phyloP scores from a whole-genome alignment of 2,797 vertebrate genomes.

The Enteromius mattozi region DNA sequence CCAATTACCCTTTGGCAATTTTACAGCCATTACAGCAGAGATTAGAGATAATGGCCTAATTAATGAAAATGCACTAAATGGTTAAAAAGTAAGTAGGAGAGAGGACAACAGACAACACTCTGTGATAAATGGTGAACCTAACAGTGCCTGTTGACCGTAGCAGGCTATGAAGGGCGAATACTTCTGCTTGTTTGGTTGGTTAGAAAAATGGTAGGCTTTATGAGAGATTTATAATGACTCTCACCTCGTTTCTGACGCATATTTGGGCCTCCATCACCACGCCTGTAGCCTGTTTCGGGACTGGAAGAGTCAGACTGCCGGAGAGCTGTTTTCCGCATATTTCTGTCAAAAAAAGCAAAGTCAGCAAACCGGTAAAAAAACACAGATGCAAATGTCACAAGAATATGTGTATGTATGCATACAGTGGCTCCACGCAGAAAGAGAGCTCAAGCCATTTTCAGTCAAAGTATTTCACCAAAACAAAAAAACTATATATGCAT shows the following conservation, averaged over 20 bases:
- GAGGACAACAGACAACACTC: not conserved
- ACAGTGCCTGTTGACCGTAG: not conserved
- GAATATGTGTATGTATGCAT: not conserved
- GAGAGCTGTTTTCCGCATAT: conserved; percentile 80
- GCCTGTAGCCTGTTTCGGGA: conserved; percentile 82
- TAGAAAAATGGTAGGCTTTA: not conserved
- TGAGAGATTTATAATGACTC: conserved; percentile 31
- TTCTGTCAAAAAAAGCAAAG: conserved; percentile 72
- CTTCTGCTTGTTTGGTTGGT: not conserved
- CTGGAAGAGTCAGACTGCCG: conserved; percentile 85
- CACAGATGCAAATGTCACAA: not conserved
- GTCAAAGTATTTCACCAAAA: not conserved
- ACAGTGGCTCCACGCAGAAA: not conserved
- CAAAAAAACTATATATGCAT: not conserved
- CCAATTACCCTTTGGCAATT: not conserved
- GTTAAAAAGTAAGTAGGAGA: not conserved
- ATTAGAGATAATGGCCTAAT: conserved; percentile 42
- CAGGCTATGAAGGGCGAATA: conserved; percentile 1
- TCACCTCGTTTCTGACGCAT: conserved; percentile 88
- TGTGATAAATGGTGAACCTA: not conserved
- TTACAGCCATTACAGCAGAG: conserved; percentile 11
- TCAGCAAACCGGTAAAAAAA: conserved; percentile 10
- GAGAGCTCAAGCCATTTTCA: not conserved
- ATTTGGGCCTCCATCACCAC: conserved; percentile 82
- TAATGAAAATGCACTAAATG: conserved; percentile 33